phyloP scores from a whole-genome alignment of 2,888 invertebrate genomes.

The Cyclophora punctaria region DNA sequence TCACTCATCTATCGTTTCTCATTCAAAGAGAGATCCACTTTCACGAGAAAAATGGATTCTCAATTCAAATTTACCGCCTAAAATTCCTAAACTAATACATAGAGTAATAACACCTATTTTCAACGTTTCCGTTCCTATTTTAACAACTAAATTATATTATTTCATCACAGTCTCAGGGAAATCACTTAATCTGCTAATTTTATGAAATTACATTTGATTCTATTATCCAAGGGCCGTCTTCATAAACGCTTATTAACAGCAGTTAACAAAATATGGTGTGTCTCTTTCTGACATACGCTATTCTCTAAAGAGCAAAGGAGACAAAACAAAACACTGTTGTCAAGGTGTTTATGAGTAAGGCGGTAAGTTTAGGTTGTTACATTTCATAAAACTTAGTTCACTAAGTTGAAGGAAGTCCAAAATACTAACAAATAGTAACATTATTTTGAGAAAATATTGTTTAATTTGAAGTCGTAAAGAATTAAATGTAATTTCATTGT shows the following conservation, averaged over 20 bases:
- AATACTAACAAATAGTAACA: neutral
- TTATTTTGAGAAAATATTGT: neutral
- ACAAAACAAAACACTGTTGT: no score
- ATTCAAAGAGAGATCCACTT: conserved; percentile 1
- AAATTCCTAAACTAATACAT: conserved; percentile 7
- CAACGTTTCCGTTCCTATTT: no score
- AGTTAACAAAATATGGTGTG: no score
- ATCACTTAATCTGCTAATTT: conserved; percentile 41
- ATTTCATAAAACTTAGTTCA: conserved; percentile 5
- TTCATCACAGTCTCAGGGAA: conserved; percentile 66
- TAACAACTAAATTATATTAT: conserved; percentile 32
- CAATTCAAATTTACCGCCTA: conserved; percentile 9
- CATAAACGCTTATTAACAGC: no score
- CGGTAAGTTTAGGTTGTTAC: no score
- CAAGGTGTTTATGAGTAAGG: no score
- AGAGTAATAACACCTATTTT: no score
- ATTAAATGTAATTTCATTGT: neutral
- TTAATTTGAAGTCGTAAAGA: neutral
- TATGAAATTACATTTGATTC: neutral
- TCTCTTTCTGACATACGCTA: no score
- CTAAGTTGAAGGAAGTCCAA: conserved; percentile 6
- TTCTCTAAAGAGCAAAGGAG: no score
- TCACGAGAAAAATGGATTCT: conserved; percentile 15
- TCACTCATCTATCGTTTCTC: no score
- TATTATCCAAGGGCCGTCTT: no score